Base-by-base conservation (phyloP, 2,797 vertebrate species). In the Melanogrammus aeglefinus region DNA sequence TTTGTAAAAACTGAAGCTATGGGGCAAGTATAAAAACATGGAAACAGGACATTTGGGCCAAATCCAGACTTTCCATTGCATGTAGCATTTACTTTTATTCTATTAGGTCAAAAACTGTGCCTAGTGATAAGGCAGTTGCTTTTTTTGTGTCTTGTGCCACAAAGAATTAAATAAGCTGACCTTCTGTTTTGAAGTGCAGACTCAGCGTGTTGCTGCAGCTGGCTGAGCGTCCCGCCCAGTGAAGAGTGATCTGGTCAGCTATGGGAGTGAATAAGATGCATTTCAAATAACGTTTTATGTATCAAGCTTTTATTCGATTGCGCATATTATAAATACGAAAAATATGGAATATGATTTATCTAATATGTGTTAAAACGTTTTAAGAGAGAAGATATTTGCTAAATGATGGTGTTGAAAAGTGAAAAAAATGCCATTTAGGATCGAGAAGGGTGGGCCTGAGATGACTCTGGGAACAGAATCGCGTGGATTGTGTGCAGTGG, bases 161-260 rank as follows among this genome's bases (percentile, higher is more conserved):
- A 66, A 66, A 66, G 57, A 66, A 66, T 66, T 66, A 66, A 27
- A 73, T 72, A 9, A 24, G 27, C 57, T 77, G 51, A 80, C 70
- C 78, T 80, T 63, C 47, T 71, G 44, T 74, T 70, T 74, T 14
- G 31, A 36, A 75, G 2, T 72, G 33, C 78, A 75, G 70, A 71
- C 72, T 74, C 21, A 33, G 75, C 72, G 57, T 66, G 57, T 24
- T n/a, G n/a, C 1, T n/a, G 27, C 57, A 66, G 57, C 57, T 66
- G 57, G 57, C 57, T 24, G 57, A 8, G n/a, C 57, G 12, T 24
- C 57, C 57, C 10, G 57, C 57, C 12, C 57, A 66, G 24, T 66
- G n/a, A 10, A 27, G n/a, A 66, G 57, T 24, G 57, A 66, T 4
- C 27, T 66, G 57, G 57, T 66, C 57, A 66, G 57, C 57, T 9